Evolutionary conservation across 2,888 invertebrate genomes (phyloP).

Genomic region (Caenorhabditis parvicauda): DNA sequence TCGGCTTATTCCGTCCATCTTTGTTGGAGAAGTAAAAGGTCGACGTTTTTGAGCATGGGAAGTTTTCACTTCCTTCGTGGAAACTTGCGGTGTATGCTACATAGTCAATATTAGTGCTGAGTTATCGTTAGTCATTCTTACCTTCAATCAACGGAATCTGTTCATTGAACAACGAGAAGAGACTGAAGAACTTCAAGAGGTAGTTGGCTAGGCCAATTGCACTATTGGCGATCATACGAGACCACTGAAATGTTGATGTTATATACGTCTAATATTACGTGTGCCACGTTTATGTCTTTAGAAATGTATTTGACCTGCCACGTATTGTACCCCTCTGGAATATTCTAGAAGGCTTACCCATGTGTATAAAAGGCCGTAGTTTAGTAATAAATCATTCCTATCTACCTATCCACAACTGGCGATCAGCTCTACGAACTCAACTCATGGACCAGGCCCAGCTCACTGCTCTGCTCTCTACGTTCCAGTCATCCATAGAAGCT

Average conservation of each 20-base stretch:
- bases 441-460: too few species aligned
- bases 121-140: neutral
- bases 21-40: constrained; percentile 55
- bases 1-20: constrained; percentile 22
- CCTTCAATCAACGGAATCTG: neutral
- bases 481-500: too few species aligned
- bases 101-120: constrained; percentile 5
- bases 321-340: too few species aligned
- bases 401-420: too few species aligned
- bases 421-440: too few species aligned
- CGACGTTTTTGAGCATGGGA: constrained; percentile 50
- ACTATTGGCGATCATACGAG: constrained; percentile 14
- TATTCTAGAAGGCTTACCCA: too few species aligned
- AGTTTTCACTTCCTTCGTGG: constrained; percentile 45
- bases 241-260: constrained; percentile 18
- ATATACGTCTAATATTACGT: too few species aligned
- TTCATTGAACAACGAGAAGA: neutral
- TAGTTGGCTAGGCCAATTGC: constrained; percentile 5
- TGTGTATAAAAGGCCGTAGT: too few species aligned
- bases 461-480: too few species aligned
- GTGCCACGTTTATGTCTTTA: too few species aligned
- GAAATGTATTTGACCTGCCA: too few species aligned
- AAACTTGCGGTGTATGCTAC: constrained; percentile 50
- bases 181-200: neutral
- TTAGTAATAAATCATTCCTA: too few species aligned